A percentile compares a stretch with the other conserved stretches of the same genome.
Conservation (phyloP, 1,140 invertebrate species). For the Armadillidium nasatum region DNA sequence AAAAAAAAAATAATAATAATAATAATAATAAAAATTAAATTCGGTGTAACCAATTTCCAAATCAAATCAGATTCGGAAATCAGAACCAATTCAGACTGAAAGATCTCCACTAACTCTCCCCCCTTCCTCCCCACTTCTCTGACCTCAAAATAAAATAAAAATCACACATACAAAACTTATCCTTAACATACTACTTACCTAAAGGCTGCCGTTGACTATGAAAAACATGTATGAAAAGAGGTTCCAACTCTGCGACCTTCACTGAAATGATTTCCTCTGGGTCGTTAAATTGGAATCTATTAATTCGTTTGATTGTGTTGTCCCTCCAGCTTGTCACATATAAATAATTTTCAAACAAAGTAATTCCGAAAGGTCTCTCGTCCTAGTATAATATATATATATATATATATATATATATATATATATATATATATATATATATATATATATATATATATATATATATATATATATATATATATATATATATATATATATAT, state of each 20-base stretch:
- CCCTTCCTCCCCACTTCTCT: not conserved
- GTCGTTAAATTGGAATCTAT: constrained; percentile 57
- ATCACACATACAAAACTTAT: too few relatives aligned
- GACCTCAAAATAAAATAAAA: not conserved
- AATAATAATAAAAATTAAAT: too few relatives aligned
- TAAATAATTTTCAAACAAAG: constrained; percentile 59
- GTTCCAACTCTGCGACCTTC: constrained; percentile 46
- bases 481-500: constrained; percentile 12
- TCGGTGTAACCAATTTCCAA: too few relatives aligned
- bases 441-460: not conserved
- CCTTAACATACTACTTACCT: constrained; percentile 47
- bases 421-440: constrained; percentile 6
- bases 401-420: not conserved
- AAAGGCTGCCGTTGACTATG: constrained; percentile 69
- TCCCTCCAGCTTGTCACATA: constrained; percentile 63
- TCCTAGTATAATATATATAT: not conserved
- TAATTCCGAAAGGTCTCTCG: constrained; percentile 32
- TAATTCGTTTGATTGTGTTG: constrained; percentile 52
- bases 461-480: constrained; percentile 3
- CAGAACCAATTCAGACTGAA: not conserved
- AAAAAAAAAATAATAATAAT: too few relatives aligned
- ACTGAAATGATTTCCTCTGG: constrained; percentile 48
- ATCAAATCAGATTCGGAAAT: too few relatives aligned
- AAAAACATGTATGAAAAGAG: constrained; percentile 57
- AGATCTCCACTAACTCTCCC: not conserved